Evolutionary conservation across 2,888 invertebrate genomes (phyloP), one percentile per base, ranked within the genome.

Genomic region (Xanthia togata): DNA sequence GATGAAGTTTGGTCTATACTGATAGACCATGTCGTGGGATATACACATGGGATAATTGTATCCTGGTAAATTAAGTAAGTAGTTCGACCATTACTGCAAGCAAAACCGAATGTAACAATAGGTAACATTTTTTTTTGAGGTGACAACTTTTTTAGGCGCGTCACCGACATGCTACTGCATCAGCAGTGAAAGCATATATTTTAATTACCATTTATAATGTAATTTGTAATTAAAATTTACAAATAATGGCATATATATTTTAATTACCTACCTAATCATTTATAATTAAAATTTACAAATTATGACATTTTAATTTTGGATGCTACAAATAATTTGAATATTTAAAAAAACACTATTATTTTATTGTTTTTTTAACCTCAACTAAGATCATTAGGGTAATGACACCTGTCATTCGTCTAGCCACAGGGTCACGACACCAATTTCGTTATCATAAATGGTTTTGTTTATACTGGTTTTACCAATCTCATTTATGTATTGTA

Each of bases 381-480:
- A n/a, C 17, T n/a, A 4, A 69, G 17, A 12, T 70, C 8, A 31
- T 53, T n/a, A 31, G 20, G n/a, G 20, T 59, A 12, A 57, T 35
- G 35, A 23, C 50, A 74, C 14, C n/a, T 35, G n/a, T 62, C 4
- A 44, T 60, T 57, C 6, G 23, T 70, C 72, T 12, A 50, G 2
- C 23, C n/a, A 12, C 41, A 20, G 17, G 3, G 41, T 53, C 20
- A 26, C 8, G 4, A 14, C 4, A 53, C n/a, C 20, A 44, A n/a
- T 41, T 59, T 50, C 59, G 38, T 68, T 65, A 69, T 69, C 41
- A 4, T 6, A 17, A 31, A 53, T 53, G 26, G 35, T 6, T 60
- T 69, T 41, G 9, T 60, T 69, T 9, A 53, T 53, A 2, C 26
- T 20, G 55, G 74, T 63, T 57, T 68, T n/a, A n/a, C 41, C 73